Evolutionary conservation across 2,797 vertebrate genomes (phyloP).

Genomic region (Buphagus erythrorhynchus): DNA sequence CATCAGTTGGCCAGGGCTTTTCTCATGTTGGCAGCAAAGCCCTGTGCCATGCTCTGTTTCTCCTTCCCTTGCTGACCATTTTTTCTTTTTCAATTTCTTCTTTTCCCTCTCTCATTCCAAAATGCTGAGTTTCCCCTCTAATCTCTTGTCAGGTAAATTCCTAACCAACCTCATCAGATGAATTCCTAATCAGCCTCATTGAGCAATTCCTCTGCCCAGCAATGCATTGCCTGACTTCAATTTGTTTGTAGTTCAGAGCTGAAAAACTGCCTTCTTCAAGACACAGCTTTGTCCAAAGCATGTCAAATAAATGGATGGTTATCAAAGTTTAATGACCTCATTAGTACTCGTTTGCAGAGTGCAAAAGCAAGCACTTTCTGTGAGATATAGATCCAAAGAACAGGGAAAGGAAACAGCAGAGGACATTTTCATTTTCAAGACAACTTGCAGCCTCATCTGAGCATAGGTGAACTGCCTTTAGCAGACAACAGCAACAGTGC

Average conservation of each 20-base stretch:
- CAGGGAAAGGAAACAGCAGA: background rate
- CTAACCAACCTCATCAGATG: background rate
- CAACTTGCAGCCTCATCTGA: background rate
- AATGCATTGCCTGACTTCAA: background rate
- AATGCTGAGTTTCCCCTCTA: background rate
- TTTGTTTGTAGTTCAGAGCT: background rate
- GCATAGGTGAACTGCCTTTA: background rate
- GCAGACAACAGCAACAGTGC: background rate
- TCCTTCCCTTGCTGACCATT: background rate
- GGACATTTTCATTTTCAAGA: background rate
- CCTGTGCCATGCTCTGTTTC: background rate
- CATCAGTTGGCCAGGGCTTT: background rate
- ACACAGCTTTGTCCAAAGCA: background rate
- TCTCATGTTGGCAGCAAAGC: background rate
- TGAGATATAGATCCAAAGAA: background rate
- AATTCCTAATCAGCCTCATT: background rate
- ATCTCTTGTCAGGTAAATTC: background rate
- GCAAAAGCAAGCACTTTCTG: background rate
- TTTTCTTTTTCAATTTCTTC: background rate
- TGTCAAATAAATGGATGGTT: background rate
- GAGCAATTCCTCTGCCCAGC: background rate
- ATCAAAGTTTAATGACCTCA: conserved; percentile 7
- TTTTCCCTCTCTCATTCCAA: background rate
- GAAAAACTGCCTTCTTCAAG: background rate
- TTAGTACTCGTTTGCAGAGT: background rate